These are phyloP conservation scores for Ornithorhynchus anatinus DNA, from an alignment of 2,113 vertebrate species.

Conservation along the genomic window DNA sequence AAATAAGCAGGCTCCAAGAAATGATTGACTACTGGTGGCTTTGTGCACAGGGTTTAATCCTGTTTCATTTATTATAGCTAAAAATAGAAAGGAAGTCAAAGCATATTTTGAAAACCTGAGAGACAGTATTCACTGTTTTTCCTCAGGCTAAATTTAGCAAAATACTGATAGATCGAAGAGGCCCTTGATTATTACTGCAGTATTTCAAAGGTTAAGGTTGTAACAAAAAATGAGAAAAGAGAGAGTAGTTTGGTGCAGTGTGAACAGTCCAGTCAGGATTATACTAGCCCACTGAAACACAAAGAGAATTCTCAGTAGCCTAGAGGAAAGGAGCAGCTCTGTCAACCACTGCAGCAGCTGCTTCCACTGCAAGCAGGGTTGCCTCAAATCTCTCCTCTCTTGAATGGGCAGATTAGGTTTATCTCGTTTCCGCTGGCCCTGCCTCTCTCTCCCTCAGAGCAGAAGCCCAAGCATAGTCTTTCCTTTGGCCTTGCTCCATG, in stretches of 20 bases:
- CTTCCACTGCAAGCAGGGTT: too few species aligned
- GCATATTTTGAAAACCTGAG: conserved; percentile 15
- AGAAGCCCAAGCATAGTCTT: too few species aligned
- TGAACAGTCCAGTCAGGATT: background rate
- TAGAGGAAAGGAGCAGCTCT: too few species aligned
- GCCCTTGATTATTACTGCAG: background rate
- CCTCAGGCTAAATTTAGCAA: conserved; percentile 13
- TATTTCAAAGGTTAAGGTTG: background rate
- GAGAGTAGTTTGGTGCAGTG: background rate
- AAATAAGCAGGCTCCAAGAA: conserved; percentile 41
- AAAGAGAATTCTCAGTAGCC: too few species aligned
- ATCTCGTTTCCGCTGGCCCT: too few species aligned
- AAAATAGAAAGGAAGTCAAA: conserved; percentile 50
- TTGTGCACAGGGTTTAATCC: conserved; percentile 32
- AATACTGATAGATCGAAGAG: background rate
- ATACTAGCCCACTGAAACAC: too few species aligned
- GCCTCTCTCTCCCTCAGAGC: too few species aligned
- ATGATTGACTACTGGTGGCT: conserved; percentile 26
- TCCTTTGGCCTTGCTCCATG: too few species aligned
- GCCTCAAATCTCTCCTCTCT: too few species aligned
- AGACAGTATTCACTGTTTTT: background rate
- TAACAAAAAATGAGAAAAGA: background rate
- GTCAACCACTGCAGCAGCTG: too few species aligned
- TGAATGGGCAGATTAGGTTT: too few species aligned
- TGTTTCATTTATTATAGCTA: conserved; percentile 45